phyloP scores from a whole-genome alignment of 1,140 invertebrate species.

The Drosophila virilis region DNA sequence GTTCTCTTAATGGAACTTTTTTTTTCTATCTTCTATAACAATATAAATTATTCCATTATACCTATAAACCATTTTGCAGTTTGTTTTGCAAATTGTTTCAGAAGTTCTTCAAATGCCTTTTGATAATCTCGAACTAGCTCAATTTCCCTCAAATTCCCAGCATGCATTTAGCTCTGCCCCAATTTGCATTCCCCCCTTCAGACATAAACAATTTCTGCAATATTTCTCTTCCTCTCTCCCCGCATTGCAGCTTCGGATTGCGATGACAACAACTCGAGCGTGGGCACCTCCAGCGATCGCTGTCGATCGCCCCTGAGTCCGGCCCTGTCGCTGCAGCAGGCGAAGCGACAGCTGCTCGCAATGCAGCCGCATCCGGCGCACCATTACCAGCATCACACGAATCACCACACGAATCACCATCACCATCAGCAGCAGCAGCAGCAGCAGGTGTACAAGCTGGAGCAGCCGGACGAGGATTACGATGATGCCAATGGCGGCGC shows the following conservation, averaged over 20 bases:
- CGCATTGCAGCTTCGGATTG: constrained; percentile 71
- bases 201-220: neutral
- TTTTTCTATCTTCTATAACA: no score
- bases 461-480: constrained; percentile 61
- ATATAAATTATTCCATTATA: no score
- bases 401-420: constrained; percentile 28
- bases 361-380: constrained; percentile 69
- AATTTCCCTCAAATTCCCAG: no score
- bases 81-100: no score
- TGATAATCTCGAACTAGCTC: no score
- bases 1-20: no score
- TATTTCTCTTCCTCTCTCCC: constrained; percentile 8
- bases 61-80: no score
- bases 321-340: constrained; percentile 58
- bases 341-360: constrained; percentile 65
- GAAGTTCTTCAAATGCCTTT: no score
- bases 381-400: constrained; percentile 19
- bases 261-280: constrained; percentile 80
- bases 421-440: neutral
- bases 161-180: neutral
- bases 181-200: neutral
- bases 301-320: constrained; percentile 75
- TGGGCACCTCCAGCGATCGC: constrained; percentile 78
- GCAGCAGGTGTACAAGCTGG: constrained; percentile 60
- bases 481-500: constrained; percentile 74